phyloP scores from a whole-genome alignment of 2,888 invertebrate genomes.

The Congeria kusceri region DNA sequence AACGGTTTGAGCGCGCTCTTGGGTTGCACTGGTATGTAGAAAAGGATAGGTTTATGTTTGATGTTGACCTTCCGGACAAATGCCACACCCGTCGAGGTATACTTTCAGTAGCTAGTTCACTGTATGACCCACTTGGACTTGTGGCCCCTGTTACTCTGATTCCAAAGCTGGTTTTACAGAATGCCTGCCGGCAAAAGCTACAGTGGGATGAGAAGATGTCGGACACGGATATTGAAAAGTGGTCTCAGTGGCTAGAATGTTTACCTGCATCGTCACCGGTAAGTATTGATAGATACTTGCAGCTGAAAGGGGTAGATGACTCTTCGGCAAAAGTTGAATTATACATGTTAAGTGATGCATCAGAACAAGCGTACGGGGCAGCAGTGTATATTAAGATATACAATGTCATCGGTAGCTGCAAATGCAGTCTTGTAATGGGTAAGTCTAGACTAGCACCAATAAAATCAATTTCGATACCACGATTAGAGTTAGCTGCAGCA shows the following conservation, averaged over 20 bases:
- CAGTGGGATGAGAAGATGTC: conserved; percentile 60
- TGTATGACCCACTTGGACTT: conserved; percentile 64
- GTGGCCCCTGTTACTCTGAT: conserved; percentile 47
- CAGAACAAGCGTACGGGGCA: conserved; percentile 41
- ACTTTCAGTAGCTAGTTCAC: conserved; percentile 58
- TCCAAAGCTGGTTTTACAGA: conserved; percentile 56
- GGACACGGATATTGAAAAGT: conserved; percentile 16
- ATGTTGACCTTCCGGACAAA: no score
- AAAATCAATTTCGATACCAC: conserved; percentile 19
- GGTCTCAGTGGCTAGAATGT: conserved; percentile 50
- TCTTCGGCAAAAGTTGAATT: conserved; percentile 22
- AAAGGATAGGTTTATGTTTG: conserved; percentile 37
- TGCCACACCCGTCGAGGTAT: no score
- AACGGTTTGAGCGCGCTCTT: conserved; percentile 13
- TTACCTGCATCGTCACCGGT: conserved; percentile 40
- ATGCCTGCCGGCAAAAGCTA: conserved; percentile 38
- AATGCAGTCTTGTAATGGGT: conserved; percentile 31
- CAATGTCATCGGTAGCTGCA: conserved; percentile 21
- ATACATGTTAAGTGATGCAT: conserved; percentile 54
- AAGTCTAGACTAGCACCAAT: conserved; percentile 49
- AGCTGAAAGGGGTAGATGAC: no score
- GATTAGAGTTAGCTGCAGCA: conserved; percentile 32
- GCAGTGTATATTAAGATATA: conserved; percentile 39
- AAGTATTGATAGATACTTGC: conserved; percentile 12
- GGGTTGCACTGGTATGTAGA: conserved; percentile 58